These are phyloP conservation scores for Ispidina picta DNA, from an alignment of 2,797 vertebrate species.

Conservation along the genomic window DNA sequence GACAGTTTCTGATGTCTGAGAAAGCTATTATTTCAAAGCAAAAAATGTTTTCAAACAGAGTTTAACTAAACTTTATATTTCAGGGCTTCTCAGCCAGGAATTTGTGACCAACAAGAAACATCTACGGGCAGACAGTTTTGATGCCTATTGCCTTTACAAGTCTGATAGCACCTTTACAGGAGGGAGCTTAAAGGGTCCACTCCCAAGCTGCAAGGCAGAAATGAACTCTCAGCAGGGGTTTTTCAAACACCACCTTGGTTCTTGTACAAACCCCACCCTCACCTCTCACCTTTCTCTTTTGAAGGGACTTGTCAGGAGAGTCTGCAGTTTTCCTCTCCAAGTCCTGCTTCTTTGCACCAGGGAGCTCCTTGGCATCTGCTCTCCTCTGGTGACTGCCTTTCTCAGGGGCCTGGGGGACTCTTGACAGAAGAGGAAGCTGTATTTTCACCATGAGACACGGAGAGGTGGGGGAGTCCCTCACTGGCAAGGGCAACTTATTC, in stretches of 20 bases:
- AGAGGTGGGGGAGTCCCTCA: not conserved
- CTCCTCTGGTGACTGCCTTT: slow-evolving; percentile 55
- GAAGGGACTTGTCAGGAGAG: slow-evolving; percentile 65
- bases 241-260: not conserved
- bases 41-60: not conserved
- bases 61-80: not conserved
- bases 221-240: not conserved
- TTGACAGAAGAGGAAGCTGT: slow-evolving; percentile 82
- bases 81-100: not conserved
- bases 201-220: not conserved
- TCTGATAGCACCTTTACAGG: not conserved
- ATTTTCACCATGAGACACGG: slow-evolving; percentile 87
- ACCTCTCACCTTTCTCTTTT: slow-evolving; percentile 83
- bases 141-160: not conserved
- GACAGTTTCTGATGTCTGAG: not conserved
- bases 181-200: not conserved
- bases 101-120: not conserved
- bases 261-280: not conserved
- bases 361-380: not conserved
- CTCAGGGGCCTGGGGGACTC: slow-evolving; percentile 75
- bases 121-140: not conserved
- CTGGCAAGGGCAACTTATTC: slow-evolving; percentile 54
- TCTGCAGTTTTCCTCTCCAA: slow-evolving; percentile 56
- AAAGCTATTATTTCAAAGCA: not conserved
- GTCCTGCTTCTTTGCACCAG: slow-evolving; percentile 57